These are phyloP conservation scores for Glossosoma conforme DNA, from an alignment of 1,140 invertebrate species.

Conservation along the genomic window DNA sequence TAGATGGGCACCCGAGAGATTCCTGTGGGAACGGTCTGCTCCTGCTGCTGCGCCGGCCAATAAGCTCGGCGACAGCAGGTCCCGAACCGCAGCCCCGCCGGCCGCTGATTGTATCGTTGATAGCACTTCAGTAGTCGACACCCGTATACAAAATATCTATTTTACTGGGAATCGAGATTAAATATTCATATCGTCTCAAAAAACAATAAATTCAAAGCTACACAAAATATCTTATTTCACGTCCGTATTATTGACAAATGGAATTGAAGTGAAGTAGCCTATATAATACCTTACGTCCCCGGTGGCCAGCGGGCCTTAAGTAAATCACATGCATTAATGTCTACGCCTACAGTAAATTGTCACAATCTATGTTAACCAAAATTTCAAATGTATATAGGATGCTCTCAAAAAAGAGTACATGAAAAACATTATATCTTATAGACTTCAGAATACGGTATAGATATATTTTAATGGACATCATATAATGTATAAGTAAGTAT, in stretches of 20 bases:
- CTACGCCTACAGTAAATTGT: conserved; percentile 32
- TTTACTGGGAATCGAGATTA: too few relatives aligned
- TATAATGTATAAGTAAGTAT: conserved; percentile 32
- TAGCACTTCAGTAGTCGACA: too few relatives aligned
- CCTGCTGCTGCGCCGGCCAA: conserved; percentile 23
- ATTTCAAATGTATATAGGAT: conserved; percentile 42
- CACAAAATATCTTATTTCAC: too few relatives aligned
- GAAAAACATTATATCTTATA: conserved; percentile 53
- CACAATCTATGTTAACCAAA: conserved; percentile 36
- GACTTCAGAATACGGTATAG: conserved; percentile 54
- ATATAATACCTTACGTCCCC: too few relatives aligned
- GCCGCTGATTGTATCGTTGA: background rate
- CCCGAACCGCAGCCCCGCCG: conserved; percentile 16
- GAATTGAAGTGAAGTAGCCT: too few relatives aligned
- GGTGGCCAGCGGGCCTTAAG: too few relatives aligned
- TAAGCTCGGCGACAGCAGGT: conserved; percentile 29
- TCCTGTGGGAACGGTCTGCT: conserved; percentile 5
- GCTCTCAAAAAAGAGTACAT: conserved; percentile 54
- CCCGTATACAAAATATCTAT: background rate
- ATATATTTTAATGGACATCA: conserved; percentile 53
- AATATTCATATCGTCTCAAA: too few relatives aligned
- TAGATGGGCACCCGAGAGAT: conserved; percentile 23
- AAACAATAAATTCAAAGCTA: too few relatives aligned
- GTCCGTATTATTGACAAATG: too few relatives aligned
- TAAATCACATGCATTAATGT: conserved; percentile 21